Percentiles rank a stretch among this genome's conserved stretches.
These are phyloP conservation scores for Camponotus fellah DNA, from an alignment of 2,888 invertebrate genomes.

Conservation along the genomic window DNA sequence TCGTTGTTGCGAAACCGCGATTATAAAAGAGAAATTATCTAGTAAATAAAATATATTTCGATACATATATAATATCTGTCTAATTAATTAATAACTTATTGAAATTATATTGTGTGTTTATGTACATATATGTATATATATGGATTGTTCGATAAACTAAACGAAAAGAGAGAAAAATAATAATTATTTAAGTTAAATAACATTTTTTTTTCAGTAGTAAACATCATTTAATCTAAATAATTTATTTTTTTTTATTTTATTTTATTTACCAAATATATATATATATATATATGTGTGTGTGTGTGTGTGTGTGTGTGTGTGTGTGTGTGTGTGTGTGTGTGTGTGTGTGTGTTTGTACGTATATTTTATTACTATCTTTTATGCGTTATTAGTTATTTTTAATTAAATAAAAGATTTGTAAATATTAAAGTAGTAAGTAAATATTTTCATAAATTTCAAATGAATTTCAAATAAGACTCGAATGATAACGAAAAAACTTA, in stretches of 20 bases:
- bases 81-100: slow-evolving; percentile 8
- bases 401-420: neutral
- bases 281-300: neutral
- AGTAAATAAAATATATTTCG: neutral
- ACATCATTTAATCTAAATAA: neutral
- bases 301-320: no score
- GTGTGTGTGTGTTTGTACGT: no score
- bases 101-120: neutral
- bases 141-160: neutral
- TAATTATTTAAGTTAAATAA: neutral
- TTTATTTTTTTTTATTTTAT: neutral
- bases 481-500: neutral
- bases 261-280: neutral
- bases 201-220: neutral
- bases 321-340: no score
- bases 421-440: neutral
- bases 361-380: neutral
- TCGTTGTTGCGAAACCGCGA: neutral
- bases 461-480: no score
- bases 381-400: neutral
- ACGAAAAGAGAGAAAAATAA: neutral
- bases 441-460: neutral
- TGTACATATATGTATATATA: neutral
- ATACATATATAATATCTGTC: neutral
- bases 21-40: neutral